phyloP scores from a whole-genome alignment of 1,140 invertebrate genomes.

The Drosophila repleta region DNA sequence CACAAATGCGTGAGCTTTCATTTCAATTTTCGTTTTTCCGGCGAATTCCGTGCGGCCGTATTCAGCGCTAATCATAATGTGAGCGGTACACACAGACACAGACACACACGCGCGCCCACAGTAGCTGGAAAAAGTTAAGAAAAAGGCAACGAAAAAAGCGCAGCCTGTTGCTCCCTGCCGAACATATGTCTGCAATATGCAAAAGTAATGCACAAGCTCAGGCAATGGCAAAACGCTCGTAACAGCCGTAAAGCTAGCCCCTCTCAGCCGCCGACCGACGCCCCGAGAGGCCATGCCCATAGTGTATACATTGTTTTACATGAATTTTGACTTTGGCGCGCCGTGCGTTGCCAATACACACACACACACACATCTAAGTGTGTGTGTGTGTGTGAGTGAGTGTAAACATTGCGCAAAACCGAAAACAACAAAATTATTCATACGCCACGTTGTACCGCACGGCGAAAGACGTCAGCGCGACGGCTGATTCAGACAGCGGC shows the following conservation, averaged over 20 bases:
- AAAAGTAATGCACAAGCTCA: slow-evolving; percentile 76
- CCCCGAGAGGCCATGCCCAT: slow-evolving; percentile 1
- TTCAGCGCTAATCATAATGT: slow-evolving; percentile 49
- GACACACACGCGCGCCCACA: not conserved
- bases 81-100: slow-evolving; percentile 40
- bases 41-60: slow-evolving; percentile 50
- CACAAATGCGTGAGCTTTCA: slow-evolving; percentile 76
- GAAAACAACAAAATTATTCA: slow-evolving; percentile 74
- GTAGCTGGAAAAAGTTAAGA: not conserved
- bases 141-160: slow-evolving; percentile 22
- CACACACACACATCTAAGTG: too few relatives aligned
- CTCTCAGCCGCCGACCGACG: not conserved
- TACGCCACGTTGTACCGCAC: slow-evolving; percentile 73
- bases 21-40: slow-evolving; percentile 72
- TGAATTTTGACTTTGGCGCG: slow-evolving; percentile 77
- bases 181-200: slow-evolving; percentile 82
- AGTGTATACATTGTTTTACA: slow-evolving; percentile 51
- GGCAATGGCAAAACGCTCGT: slow-evolving; percentile 37
- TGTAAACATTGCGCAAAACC: slow-evolving; percentile 78
- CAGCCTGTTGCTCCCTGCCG: slow-evolving; percentile 67
- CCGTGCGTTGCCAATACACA: slow-evolving; percentile 42
- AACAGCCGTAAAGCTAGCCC: slow-evolving; percentile 28
- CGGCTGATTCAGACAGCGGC: slow-evolving; percentile 67
- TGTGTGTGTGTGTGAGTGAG: slow-evolving; percentile 31
- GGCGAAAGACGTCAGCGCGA: slow-evolving; percentile 42